Base-by-base conservation (phyloP, 2,888 invertebrate species). In the Xylophagus ater region DNA sequence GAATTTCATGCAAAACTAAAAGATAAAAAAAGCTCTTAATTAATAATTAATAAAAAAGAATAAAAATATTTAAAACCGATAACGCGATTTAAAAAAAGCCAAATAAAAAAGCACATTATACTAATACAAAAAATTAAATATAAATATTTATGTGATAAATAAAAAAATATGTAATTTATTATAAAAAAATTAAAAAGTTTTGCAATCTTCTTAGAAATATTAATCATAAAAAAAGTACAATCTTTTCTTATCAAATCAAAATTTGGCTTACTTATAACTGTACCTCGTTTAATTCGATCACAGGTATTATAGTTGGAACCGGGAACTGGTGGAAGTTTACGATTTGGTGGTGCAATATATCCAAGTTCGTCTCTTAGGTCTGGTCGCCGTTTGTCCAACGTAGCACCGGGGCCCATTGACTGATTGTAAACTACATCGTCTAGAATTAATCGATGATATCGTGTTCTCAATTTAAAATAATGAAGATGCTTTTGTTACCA, bases 281-380 rank as follows among this genome's bases (percentile, higher is more conserved):
- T 87, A 79, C 88, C 88, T 70, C 89, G 77, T 74, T 89, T 89
- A 71, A 89, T 87, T 57, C 89, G 75, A 68, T 90, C 89, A 67
- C 89, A 89, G 20, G 89, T 90, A 65, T 88, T 89, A 71, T 89
- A 89, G 68, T 89, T 89, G 39, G 87, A 87, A 51, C 89, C 89
- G 38, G 89, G 89, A 6, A 90, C 89, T 15, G 90, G 90, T 1
- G 90, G 89, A 41, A 89, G 73, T 65, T 90, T 90, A 53, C 89
- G 74, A 67, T 90, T 90, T 38, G 89, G 90, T 15, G 90, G 89
- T 0, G 90, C 88, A 63, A 90, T 90, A 68, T 90, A 90, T 39
- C 89, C 90, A 21, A 90, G 73, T 60, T 90, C 89, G 59, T 89
- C 89, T 20, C 88, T 76, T 20, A 89, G 71, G 51, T 81, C 81